Percentiles rank a stretch among this genome's conserved stretches.
Evolutionary conservation across 1,140 invertebrate species (phyloP).

Genomic region (Micrasema minimum): DNA sequence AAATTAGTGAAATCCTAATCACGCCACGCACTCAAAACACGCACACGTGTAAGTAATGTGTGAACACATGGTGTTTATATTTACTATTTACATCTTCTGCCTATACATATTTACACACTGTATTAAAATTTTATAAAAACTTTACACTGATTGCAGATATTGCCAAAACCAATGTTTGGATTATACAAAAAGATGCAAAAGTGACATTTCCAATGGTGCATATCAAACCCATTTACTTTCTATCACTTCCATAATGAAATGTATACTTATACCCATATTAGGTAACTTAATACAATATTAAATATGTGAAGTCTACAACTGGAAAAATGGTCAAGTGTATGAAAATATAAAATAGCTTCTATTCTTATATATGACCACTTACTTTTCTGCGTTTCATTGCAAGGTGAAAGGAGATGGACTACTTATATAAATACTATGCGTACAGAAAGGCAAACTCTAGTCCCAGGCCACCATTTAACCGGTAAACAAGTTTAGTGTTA

Average conservation of each 20-base stretch:
- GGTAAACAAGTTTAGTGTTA: no score
- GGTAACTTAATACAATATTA: constrained; percentile 24
- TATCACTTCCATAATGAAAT: constrained; percentile 31
- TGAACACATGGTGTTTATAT: constrained; percentile 46
- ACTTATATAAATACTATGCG: constrained; percentile 10
- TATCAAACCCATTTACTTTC: constrained; percentile 27
- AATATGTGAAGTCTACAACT: constrained; percentile 31
- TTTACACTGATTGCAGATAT: constrained; percentile 37
- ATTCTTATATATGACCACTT: constrained; percentile 22
- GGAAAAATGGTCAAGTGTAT: constrained; percentile 33
- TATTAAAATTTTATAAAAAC: constrained; percentile 45
- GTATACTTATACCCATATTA: constrained; percentile 17
- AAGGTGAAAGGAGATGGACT: not conserved
- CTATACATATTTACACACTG: constrained; percentile 52
- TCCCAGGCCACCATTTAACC: not conserved
- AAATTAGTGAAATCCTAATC: constrained; percentile 1
- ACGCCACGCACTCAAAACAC: no score
- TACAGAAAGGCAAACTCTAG: constrained; percentile 22
- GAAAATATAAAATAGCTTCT: constrained; percentile 38
- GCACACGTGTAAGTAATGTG: constrained; percentile 41
- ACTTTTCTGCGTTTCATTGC: constrained; percentile 15
- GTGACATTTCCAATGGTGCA: constrained; percentile 27
- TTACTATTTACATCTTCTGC: constrained; percentile 48
- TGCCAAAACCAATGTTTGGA: constrained; percentile 36
- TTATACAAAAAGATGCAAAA: constrained; percentile 25